These are phyloP conservation scores for Dryomyza anilis DNA, from an alignment of 2,888 invertebrate genomes.

Conservation along the genomic window DNA sequence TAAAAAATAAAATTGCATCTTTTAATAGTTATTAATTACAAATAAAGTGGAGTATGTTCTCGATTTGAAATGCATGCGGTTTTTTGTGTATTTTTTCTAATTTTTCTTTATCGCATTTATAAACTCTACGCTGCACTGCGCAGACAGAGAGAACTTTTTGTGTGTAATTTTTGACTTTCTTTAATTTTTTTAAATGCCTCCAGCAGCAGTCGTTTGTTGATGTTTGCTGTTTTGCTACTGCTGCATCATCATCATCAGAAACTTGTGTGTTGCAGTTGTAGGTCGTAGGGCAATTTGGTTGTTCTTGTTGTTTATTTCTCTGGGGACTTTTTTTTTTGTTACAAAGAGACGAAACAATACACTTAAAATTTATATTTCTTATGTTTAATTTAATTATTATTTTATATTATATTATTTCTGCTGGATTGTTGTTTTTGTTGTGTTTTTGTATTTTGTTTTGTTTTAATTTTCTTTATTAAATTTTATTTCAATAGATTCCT, in stretches of 20 bases:
- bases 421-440: conserved; percentile 27
- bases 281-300: no score
- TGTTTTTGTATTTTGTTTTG: conserved; percentile 24
- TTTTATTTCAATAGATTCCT: conserved; percentile 33
- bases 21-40: no score
- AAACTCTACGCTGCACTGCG: no score
- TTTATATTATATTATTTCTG: conserved; percentile 32
- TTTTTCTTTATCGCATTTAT: no score
- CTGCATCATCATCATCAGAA: neutral
- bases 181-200: no score
- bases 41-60: no score
- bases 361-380: conserved; percentile 58
- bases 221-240: neutral
- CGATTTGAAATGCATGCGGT: no score
- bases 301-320: neutral
- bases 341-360: conserved; percentile 52
- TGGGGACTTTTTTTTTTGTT: conserved; percentile 41
- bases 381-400: conserved; percentile 38
- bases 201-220: no score
- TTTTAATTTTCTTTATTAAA: conserved; percentile 21
- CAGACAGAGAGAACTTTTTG: no score
- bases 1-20: no score
- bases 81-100: no score
- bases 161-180: no score
- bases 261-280: neutral